Evolutionary conservation across 2,888 invertebrate species (phyloP).

Genomic region (Pherbina coryleti): DNA sequence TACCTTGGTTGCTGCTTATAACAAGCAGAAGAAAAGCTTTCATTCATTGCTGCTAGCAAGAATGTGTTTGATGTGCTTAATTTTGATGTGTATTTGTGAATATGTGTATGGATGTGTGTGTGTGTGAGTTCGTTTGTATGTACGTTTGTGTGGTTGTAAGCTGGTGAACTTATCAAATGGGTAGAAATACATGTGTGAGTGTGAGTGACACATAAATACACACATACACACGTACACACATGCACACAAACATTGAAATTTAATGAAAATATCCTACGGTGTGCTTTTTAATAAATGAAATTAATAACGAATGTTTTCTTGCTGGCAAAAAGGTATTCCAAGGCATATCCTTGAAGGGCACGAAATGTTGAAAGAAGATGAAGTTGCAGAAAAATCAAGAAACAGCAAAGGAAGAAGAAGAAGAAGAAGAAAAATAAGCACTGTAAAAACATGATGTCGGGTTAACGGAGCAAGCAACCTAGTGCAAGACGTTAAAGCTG

Average conservation of each 20-base stretch:
- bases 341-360: background rate
- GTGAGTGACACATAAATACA: background rate
- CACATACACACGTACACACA: background rate
- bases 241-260: slow-evolving; percentile 29
- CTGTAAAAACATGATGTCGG: background rate
- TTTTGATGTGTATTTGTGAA: background rate
- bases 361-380: background rate
- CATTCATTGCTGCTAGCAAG: slow-evolving; percentile 20
- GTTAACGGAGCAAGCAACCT: background rate
- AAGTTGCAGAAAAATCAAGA: background rate
- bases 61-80: slow-evolving; percentile 36
- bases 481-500: too few relatives aligned
- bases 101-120: background rate
- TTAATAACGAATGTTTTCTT: slow-evolving; percentile 59
- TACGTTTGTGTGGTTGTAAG: background rate
- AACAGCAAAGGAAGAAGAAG: background rate
- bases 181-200: background rate
- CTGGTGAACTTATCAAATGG: background rate
- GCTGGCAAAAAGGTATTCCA: slow-evolving; percentile 3
- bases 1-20: background rate
- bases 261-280: slow-evolving; percentile 53
- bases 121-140: background rate
- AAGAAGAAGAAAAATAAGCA: background rate
- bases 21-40: slow-evolving; percentile 1
- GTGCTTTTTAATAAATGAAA: slow-evolving; percentile 62